Evolutionary conservation across 2,797 vertebrate species (phyloP).

Genomic region (Brachyrhaphis roseni): DNA sequence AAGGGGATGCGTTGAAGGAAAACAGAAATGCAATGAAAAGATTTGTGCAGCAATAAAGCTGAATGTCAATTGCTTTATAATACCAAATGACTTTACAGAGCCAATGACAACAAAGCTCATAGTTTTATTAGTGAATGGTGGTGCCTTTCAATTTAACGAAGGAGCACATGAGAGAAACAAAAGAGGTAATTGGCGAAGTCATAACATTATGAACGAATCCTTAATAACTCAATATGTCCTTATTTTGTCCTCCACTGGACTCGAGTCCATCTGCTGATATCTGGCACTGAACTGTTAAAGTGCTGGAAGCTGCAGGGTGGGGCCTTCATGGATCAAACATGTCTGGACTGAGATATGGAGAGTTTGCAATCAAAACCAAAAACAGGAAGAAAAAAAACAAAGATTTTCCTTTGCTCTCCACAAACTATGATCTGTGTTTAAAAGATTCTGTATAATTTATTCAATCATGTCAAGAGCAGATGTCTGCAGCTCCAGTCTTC

Average conservation of each 20-base stretch:
- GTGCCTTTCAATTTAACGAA: slow-evolving; percentile 24
- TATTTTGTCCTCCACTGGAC: not conserved
- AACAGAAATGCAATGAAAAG: slow-evolving; percentile 38
- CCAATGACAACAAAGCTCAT: slow-evolving; percentile 51
- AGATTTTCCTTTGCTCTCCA: too few species aligned
- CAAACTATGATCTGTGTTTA: too few species aligned
- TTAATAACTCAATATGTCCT: not conserved
- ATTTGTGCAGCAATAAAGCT: slow-evolving; percentile 61
- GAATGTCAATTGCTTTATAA: slow-evolving; percentile 61
- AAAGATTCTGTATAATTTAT: too few species aligned
- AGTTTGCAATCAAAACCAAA: not conserved
- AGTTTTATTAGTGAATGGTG: slow-evolving; percentile 30
- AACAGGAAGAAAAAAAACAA: not conserved
- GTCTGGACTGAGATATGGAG: not conserved
- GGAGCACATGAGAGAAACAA: slow-evolving; percentile 7
- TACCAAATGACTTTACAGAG: slow-evolving; percentile 44
- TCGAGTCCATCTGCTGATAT: not conserved
- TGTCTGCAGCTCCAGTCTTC: too few species aligned
- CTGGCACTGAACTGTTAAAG: not conserved
- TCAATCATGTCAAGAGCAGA: too few species aligned
- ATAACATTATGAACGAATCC: not conserved
- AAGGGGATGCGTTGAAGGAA: slow-evolving; percentile 32
- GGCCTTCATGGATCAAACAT: not conserved
- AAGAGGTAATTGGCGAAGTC: not conserved
- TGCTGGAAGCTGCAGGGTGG: not conserved